Evolutionary conservation across 2,797 vertebrate genomes (phyloP), one percentile per base, ranked within the genome.

Genomic region (Clarias fuscus): DNA sequence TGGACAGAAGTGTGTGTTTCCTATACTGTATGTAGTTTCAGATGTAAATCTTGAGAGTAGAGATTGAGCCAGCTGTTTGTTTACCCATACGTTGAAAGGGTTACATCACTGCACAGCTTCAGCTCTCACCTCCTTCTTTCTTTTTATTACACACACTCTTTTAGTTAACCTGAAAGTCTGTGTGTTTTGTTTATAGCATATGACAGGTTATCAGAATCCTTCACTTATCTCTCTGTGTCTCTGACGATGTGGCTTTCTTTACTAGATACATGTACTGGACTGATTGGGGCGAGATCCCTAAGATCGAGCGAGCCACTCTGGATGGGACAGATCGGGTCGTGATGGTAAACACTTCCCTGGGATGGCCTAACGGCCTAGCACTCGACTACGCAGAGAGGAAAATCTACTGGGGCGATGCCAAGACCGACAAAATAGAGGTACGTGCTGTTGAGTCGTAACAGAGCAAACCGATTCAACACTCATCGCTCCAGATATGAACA

Each of bases 391-490:
- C 92, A 0, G 97, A 99, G 87, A 94, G 93, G 84, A 97, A 96
- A 84, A 96, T 99, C 91, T 99, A 99, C 94, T 99, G 98, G 98
- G 98, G 98, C 59, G 98, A 99, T 90, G 98, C 98, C 89, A 99
- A 98, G 95, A 99, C 97, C 0, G 98, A 99, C 92, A 97, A 97
- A 94, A 99, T 99, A 59, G 90, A 92, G 90, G 91, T 92, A 48
- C 22, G 11, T 58, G 18, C 58, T 7, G 40, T 22, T n/a, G 24
- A 61, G 13, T 61, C 30, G 2, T 79, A 24, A n/a, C 1, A 62
- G 30, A 40, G 1, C 17, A 15, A 30, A 84, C 75, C 87, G 90
- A 30, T 70, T 30, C 33, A 4, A 82, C 15, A 15, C 6, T 76
- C 4, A 4, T 56, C 24, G 27, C 27, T 48, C 72, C 15, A 22